Evolutionary conservation across 37 sponge, comb jelly and placozoan species (phyloP), one percentile per base, ranked within the genome.

Genomic region (Aphrocallistes beatrix): DNA sequence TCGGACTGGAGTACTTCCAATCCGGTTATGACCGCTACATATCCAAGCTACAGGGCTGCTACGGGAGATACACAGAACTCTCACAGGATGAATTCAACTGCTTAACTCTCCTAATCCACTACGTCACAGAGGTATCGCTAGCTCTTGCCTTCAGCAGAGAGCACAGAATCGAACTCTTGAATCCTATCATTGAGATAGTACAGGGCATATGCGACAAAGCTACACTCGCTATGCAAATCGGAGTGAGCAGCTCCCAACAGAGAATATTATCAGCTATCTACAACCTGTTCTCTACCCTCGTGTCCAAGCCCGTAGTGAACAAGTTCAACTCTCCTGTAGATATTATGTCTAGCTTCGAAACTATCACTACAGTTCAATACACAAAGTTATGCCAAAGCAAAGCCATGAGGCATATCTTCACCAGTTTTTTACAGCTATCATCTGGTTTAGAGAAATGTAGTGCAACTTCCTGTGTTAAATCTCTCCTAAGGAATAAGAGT

Each of bases 241-340:
- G n/a, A 19, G 10, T 60, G 75, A 60, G n/a, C 8, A 32, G 6
- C 3, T 25, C 28, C n/a, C 75, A 60, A 60, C 75, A 60, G 75
- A 60, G 75, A 60, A 60, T 60, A 3, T 6, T 60, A 60, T 60
- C 75, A 19, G 75, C 75, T 60, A 28, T 60, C n/a, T 13, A 25
- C 8, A 3, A 60, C n/a, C n/a, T 60, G 8, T 60, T 60, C 75
- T 32, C 75, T 3, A 60, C 34, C 34, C 75, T 60, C 10, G n/a
- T 30, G 34, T 6, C 10, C n/a, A 60, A 60, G n/a, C n/a, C 75
- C 3, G n/a, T 60, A 19, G n/a, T 60, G n/a, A 6, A 19, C 25
- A 60, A 60, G 75, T 60, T 60, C n/a, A 21, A 60, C 8, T 60
- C 75, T 60, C 75, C 75, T 25, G 75, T 60, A 25, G 75, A 60